Evolutionary conservation across 2,888 invertebrate species (phyloP).

Genomic region (Ophonus ardosiacus): DNA sequence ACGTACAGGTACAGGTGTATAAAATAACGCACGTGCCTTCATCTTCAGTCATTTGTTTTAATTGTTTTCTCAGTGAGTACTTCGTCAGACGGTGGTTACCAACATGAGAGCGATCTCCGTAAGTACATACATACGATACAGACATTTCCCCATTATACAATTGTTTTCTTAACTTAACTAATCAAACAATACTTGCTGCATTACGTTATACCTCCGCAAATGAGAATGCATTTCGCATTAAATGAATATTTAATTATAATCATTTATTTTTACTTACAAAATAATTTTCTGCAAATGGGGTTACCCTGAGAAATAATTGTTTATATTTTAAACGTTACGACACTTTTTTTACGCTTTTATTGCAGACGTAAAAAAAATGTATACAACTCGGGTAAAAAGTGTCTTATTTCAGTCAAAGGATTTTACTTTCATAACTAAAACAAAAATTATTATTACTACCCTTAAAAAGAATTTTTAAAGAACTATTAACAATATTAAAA

Average conservation of each 20-base stretch:
- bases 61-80: conserved; percentile 54
- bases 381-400: too few species aligned
- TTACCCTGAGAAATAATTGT: too few species aligned
- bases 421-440: too few species aligned
- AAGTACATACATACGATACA: conserved; percentile 15
- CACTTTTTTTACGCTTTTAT: too few species aligned
- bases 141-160: conserved; percentile 13
- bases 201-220: neutral
- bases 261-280: neutral
- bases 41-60: conserved; percentile 48
- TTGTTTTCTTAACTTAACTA: conserved; percentile 21
- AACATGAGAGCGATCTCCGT: conserved; percentile 51
- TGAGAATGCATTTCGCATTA: neutral
- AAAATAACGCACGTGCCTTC: conserved; percentile 40
- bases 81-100: neutral
- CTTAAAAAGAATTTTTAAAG: too few species aligned
- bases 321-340: too few species aligned
- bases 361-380: too few species aligned
- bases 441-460: too few species aligned
- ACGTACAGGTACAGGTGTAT: conserved; percentile 55
- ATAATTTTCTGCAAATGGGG: neutral
- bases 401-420: too few species aligned
- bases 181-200: neutral
- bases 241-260: neutral
- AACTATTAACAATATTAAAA: too few species aligned